phyloP scores from a whole-genome alignment of 1,140 invertebrate species.

The Brachionus asplanchnoidis region DNA sequence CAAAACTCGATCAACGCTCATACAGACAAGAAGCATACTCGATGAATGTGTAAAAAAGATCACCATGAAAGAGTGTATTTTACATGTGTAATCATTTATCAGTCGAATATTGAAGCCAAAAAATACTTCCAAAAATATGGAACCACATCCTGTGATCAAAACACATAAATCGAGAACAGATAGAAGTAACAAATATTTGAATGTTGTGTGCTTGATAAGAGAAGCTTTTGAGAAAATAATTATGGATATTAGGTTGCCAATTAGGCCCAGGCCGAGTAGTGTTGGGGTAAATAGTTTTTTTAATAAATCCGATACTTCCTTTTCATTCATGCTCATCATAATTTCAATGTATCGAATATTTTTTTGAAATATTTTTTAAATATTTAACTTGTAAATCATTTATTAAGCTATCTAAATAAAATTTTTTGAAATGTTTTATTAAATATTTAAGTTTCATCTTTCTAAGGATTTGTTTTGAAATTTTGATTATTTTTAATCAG shows the following conservation, averaged over 20 bases:
- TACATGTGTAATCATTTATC: constrained; percentile 5
- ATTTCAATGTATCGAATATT: not conserved
- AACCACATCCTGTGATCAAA: constrained; percentile 21
- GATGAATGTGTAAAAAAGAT: constrained; percentile 40
- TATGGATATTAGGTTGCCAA: constrained; percentile 32
- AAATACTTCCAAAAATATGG: constrained; percentile 18
- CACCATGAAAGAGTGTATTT: constrained; percentile 31
- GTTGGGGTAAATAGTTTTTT: constrained; percentile 22
- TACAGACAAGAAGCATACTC: constrained; percentile 35
- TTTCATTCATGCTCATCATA: not conserved
- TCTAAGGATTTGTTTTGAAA: too few relatives aligned
- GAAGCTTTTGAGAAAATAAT: constrained; percentile 22
- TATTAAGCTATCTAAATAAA: not conserved
- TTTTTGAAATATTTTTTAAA: too few relatives aligned
- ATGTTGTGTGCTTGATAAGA: constrained; percentile 18
- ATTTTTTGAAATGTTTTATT: not conserved
- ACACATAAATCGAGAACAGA: constrained; percentile 37
- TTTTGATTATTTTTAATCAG: too few relatives aligned
- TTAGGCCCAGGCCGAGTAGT: not conserved
- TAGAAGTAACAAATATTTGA: constrained; percentile 28
- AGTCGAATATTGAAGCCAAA: constrained; percentile 19
- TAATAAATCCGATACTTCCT: constrained; percentile 31
- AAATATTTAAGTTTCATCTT: too few relatives aligned
- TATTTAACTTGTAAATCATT: not conserved
- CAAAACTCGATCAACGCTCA: constrained; percentile 38